These are phyloP conservation scores for Oligia latruncula DNA, from an alignment of 2,888 invertebrate genomes.

Conservation along the genomic window DNA sequence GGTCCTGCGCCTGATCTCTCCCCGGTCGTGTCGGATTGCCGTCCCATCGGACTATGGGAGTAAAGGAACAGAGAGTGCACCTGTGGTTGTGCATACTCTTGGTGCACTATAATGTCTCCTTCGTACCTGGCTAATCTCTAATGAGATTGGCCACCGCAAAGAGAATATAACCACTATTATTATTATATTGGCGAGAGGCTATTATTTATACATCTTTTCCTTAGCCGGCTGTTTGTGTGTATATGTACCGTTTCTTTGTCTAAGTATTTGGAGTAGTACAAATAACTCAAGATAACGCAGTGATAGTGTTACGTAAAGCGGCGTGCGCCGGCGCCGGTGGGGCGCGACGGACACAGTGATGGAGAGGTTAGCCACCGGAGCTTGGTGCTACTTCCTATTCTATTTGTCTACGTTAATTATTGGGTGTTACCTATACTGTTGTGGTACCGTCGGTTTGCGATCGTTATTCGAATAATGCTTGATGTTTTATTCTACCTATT, in stretches of 20 bases:
- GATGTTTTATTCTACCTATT: not conserved
- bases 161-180: too few relatives aligned
- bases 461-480: not conserved
- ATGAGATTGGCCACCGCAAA: too few relatives aligned
- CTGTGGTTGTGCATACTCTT: too few relatives aligned
- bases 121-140: too few relatives aligned
- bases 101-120: too few relatives aligned
- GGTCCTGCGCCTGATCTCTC: too few relatives aligned
- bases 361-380: not conserved
- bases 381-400: constrained; percentile 47
- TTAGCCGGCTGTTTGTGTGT: not conserved
- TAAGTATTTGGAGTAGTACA: not conserved
- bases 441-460: constrained; percentile 1
- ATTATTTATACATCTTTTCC: not conserved
- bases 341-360: constrained; percentile 29
- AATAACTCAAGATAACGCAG: constrained; percentile 10
- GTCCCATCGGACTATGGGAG: too few relatives aligned
- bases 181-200: too few relatives aligned
- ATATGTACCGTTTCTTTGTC: not conserved
- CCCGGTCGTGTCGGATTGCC: too few relatives aligned
- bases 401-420: constrained; percentile 48
- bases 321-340: constrained; percentile 52
- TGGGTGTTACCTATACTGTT: not conserved
- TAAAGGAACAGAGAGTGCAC: too few relatives aligned
- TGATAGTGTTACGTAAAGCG: constrained; percentile 29